A percentile compares a stretch with the other conserved stretches of the same genome.
Conservation (phyloP, 2,113 vertebrate genomes). For the Oxygymnocypris stewartii region DNA sequence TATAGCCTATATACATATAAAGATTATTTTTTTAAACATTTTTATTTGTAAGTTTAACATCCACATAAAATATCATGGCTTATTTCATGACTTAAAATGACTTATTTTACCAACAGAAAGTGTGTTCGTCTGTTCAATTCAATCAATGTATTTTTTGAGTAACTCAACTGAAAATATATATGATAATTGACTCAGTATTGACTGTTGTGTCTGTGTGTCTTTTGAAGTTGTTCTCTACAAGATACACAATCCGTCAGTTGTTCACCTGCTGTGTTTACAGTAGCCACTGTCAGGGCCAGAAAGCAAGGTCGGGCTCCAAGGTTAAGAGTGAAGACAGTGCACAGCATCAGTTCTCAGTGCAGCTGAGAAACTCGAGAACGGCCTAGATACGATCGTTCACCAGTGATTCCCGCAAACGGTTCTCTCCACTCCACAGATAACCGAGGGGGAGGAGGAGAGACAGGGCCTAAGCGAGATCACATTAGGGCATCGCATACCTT, state of each 20-base stretch:
- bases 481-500: slow-evolving; percentile 1
- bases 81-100: not conserved
- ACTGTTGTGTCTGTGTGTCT: not conserved
- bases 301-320: slow-evolving; percentile 61
- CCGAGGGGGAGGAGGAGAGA: slow-evolving; percentile 10
- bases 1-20: no score
- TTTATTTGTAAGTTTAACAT: not conserved
- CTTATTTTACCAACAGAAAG: not conserved
- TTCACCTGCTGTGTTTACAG: slow-evolving; percentile 16
- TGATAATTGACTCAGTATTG: not conserved
- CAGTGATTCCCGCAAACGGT: slow-evolving; percentile 77
- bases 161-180: not conserved
- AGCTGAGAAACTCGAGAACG: slow-evolving; percentile 75
- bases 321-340: slow-evolving; percentile 72
- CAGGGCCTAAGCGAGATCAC: slow-evolving; percentile 54
- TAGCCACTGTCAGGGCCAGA: slow-evolving; percentile 51
- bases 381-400: slow-evolving; percentile 68
- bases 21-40: not conserved
- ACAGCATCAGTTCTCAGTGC: slow-evolving; percentile 61
- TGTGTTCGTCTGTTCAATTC: not conserved
- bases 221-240: not conserved
- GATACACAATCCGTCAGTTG: slow-evolving; percentile 1
- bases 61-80: not conserved
- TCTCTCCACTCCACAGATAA: slow-evolving; percentile 58
- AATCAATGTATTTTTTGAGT: not conserved